These are phyloP conservation scores for Leptinotarsa juncta DNA, from an alignment of 2,888 invertebrate genomes.

Conservation along the genomic window DNA sequence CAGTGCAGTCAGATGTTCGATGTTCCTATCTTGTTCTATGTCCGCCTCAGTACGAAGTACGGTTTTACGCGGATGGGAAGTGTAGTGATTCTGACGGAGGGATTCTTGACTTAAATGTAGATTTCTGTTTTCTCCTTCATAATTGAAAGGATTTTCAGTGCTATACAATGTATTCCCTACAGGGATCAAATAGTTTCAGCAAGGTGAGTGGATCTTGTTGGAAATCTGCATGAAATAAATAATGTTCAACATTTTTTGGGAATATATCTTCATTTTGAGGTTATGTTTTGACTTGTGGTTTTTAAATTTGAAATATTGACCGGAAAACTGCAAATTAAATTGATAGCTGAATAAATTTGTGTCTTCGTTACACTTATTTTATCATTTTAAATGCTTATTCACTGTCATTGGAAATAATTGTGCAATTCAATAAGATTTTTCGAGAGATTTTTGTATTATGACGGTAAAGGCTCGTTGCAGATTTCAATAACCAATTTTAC, in stretches of 20 bases:
- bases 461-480: no score
- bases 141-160: constrained; percentile 43
- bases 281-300: constrained; percentile 33
- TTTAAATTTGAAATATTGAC: neutral
- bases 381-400: no score
- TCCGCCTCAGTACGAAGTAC: constrained; percentile 31
- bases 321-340: no score
- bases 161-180: constrained; percentile 53
- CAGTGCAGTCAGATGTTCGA: constrained; percentile 25
- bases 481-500: no score
- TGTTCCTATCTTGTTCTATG: constrained; percentile 28
- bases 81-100: constrained; percentile 27
- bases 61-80: constrained; percentile 28
- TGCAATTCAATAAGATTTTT: no score
- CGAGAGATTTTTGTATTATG: no score
- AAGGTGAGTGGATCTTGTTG: constrained; percentile 47
- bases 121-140: constrained; percentile 45
- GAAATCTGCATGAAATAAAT: neutral
- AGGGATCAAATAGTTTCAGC: constrained; percentile 51
- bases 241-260: constrained; percentile 27
- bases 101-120: constrained; percentile 33
- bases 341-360: no score
- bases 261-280: constrained; percentile 30
- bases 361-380: no score
- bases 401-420: no score